These are phyloP conservation scores for Candidula unifasciata DNA, from an alignment of 2,888 invertebrate genomes.

Conservation along the genomic window DNA sequence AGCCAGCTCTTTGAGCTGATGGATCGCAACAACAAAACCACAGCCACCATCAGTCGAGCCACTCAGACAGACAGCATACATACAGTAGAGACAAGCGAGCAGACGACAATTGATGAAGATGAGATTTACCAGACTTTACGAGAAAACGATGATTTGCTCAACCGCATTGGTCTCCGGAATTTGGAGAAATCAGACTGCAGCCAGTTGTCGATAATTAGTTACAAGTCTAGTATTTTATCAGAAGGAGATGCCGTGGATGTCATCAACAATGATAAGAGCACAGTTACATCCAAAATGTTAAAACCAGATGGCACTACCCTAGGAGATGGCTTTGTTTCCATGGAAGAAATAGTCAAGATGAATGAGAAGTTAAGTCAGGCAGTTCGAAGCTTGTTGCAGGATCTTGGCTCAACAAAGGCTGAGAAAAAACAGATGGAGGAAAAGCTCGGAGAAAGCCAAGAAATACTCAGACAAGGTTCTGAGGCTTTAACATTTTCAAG, in stretches of 20 bases:
- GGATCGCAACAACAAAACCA: constrained; percentile 38
- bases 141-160: constrained; percentile 51
- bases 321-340: not conserved
- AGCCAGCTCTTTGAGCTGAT: constrained; percentile 46
- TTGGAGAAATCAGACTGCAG: constrained; percentile 21
- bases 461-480: constrained; percentile 22
- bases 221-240: constrained; percentile 10
- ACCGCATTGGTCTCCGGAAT: constrained; percentile 23
- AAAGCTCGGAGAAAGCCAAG: constrained; percentile 37
- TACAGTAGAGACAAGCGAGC: constrained; percentile 29
- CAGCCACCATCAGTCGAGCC: constrained; percentile 44
- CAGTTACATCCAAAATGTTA: not conserved
- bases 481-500: constrained; percentile 40
- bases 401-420: constrained; percentile 41
- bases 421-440: constrained; percentile 51
- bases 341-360: constrained; percentile 37
- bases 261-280: constrained; percentile 4
- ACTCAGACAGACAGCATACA: constrained; percentile 49
- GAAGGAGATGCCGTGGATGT: not conserved
- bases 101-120: constrained; percentile 39
- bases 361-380: constrained; percentile 41
- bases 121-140: constrained; percentile 40
- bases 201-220: constrained; percentile 11
- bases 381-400: constrained; percentile 43
- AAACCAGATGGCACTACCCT: not conserved